Evolutionary conservation across 2,113 vertebrate species (phyloP), one percentile per base, ranked within the genome.

Genomic region (Tenebrosternarchus preto): DNA sequence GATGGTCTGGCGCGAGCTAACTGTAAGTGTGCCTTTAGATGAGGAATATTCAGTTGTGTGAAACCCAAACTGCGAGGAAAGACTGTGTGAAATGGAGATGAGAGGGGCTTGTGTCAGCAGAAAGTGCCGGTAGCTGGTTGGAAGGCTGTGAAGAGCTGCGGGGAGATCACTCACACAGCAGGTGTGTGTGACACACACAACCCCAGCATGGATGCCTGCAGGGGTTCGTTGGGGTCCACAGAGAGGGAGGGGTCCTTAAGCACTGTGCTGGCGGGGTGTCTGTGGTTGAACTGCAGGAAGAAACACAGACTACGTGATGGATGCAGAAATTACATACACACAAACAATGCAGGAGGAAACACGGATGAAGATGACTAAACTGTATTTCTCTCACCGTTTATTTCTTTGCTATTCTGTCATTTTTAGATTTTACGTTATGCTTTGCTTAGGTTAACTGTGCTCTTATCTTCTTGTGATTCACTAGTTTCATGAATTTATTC

Each of bases 101-200:
- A 81, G 43, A 46, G 53, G 55, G 59, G 75, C 80, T n/a, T 12
- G 29, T 80, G 27, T 36, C 36, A 76, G 36, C 53, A 64, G 12
- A 70, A 74, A 80, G 73, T 67, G 74, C 73, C 68, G 76, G 7
- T 29, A 71, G 61, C 63, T 46, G 43, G 71, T 59, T 53, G 60
- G 64, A 46, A 59, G 29, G 67, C 43, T 50, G 43, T 1, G 43
- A 15, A 15, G 43, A 50, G 43, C 43, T 71, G 57, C 75, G 56
- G 57, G 64, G 79, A 57, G 69, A 75, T 78, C 71, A 82, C 73
- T 78, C 83, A 82, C 76, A 71, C 83, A 75, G 79, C 75, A 78
- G 83, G 72, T 27, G 53, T 73, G 74, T 84, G 79, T 77, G 31
- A 33, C 75, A 81, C 76, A 57, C 78, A 68, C 75, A 46, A 29